These are phyloP conservation scores for Parambassis ranga DNA, from an alignment of 2,797 vertebrate species.

Conservation along the genomic window DNA sequence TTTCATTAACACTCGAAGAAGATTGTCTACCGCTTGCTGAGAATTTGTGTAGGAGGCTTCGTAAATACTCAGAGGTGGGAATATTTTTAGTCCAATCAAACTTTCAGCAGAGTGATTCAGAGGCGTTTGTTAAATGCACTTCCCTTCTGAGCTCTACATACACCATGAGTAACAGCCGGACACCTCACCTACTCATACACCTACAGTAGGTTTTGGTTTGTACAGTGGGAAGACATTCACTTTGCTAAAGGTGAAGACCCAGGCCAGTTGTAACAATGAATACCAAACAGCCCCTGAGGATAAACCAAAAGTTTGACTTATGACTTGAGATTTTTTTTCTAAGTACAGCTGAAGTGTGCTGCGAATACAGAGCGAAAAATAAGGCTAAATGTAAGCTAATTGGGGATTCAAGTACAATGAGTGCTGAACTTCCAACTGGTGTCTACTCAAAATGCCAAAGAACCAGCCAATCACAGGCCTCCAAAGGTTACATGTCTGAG, in stretches of 20 bases:
- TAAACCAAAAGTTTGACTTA: background rate
- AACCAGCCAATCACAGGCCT: slow-evolving; percentile 14
- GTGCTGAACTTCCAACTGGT: background rate
- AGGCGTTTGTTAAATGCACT: slow-evolving; percentile 23
- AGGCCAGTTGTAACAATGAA: background rate
- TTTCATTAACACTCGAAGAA: slow-evolving; percentile 7
- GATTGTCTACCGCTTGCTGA: background rate
- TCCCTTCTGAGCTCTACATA: slow-evolving; percentile 19
- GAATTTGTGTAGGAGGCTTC: slow-evolving; percentile 25
- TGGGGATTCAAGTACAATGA: slow-evolving; percentile 19
- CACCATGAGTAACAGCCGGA: background rate
- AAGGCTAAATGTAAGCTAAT: background rate
- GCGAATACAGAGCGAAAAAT: background rate
- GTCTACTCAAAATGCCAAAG: background rate
- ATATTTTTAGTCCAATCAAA: slow-evolving; percentile 50
- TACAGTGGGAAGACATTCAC: background rate
- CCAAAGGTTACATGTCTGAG: slow-evolving; percentile 11
- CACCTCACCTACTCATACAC: slow-evolving; percentile 6
- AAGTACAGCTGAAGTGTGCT: background rate
- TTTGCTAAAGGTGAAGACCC: background rate
- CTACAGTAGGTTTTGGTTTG: background rate
- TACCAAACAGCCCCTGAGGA: background rate
- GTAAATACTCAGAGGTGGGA: slow-evolving; percentile 28
- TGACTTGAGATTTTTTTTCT: background rate
- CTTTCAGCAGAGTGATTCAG: slow-evolving; percentile 36